Conservation (phyloP, 2,797 vertebrate species). For the Chelon labrosus region DNA sequence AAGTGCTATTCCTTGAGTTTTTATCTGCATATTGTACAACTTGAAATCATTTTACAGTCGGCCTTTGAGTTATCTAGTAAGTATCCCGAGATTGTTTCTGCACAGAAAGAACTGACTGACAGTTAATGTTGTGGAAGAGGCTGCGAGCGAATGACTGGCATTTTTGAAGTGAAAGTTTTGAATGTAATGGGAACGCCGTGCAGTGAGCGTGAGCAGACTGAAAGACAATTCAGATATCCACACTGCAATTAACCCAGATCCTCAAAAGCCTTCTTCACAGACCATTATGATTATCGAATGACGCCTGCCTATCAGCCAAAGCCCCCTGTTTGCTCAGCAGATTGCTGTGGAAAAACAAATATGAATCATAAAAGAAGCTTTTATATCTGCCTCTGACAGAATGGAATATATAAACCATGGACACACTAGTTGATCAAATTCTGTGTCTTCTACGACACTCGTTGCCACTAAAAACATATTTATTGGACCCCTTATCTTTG, state of each 20-base stretch:
- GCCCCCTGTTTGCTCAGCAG: slow-evolving; percentile 68
- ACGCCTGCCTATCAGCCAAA: slow-evolving; percentile 34
- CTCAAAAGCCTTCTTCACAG: slow-evolving; percentile 58
- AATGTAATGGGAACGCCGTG: not conserved
- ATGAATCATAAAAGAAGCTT: slow-evolving; percentile 40
- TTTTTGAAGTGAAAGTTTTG: slow-evolving; percentile 16
- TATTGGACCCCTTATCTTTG: slow-evolving; percentile 20
- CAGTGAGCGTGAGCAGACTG: not conserved
- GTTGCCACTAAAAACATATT: not conserved
- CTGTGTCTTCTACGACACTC: not conserved
- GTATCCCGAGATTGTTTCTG: not conserved
- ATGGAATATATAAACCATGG: no score
- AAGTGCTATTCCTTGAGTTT: not conserved
- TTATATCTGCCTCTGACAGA: slow-evolving; percentile 41
- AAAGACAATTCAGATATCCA: slow-evolving; percentile 34
- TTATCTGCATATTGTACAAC: not conserved
- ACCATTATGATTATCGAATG: slow-evolving; percentile 65
- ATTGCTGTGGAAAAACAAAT: slow-evolving; percentile 58
- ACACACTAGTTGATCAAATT: no score
- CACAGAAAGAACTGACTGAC: not conserved
- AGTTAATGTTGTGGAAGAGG: not conserved
- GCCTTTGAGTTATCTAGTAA: not conserved
- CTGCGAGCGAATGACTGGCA: not conserved
- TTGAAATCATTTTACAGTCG: no score
- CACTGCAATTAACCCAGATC: slow-evolving; percentile 45